Evolutionary conservation across 2,113 vertebrate genomes (phyloP).

Genomic region (Halcyon malimbica): DNA sequence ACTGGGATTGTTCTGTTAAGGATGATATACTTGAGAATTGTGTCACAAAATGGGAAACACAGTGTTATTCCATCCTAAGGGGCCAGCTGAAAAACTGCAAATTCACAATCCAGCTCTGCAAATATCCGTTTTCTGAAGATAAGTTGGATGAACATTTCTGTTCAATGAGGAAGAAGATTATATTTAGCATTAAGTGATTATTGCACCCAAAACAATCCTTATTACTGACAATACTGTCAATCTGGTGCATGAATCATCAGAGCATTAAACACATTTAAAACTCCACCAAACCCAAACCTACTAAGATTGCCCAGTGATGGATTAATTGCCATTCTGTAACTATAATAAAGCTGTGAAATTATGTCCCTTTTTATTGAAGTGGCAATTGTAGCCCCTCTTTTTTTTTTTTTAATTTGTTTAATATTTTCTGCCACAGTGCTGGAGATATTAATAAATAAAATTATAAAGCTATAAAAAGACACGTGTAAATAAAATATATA

Average conservation of each 20-base stretch:
- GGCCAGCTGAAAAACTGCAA: neutral
- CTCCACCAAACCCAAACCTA: neutral
- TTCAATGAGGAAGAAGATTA: neutral
- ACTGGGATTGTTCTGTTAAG: neutral
- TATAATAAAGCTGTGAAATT: constrained; percentile 12
- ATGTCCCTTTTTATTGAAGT: neutral
- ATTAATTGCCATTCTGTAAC: neutral
- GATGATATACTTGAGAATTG: neutral
- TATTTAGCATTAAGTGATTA: neutral
- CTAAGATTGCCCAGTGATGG: neutral
- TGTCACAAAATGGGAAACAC: neutral
- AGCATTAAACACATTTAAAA: constrained; percentile 8
- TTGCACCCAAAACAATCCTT: neutral
- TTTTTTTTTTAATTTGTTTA: neutral
- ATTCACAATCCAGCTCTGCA: neutral
- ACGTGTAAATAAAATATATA: constrained; percentile 29
- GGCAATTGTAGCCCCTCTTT: neutral
- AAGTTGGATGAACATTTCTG: neutral
- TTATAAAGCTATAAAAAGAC: constrained; percentile 22
- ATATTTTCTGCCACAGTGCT: constrained; percentile 19
- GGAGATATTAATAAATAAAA: constrained; percentile 46
- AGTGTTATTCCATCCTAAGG: neutral
- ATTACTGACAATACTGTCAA: neutral
- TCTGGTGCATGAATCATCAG: neutral
- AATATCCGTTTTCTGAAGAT: neutral